Conservation (phyloP, 2,113 vertebrate species). For the Equus przewalskii region DNA sequence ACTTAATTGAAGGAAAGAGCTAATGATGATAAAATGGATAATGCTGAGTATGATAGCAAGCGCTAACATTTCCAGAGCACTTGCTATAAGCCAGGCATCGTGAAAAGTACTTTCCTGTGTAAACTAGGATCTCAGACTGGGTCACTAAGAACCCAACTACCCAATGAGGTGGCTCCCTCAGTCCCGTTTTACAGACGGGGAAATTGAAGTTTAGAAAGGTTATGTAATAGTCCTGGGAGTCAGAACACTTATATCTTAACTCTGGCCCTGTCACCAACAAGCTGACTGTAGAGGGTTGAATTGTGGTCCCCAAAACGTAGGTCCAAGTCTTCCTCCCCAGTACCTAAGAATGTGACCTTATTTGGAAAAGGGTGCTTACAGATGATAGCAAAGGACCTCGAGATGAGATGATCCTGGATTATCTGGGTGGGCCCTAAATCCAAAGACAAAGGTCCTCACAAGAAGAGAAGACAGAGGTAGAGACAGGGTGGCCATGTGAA, state of each 20-base stretch:
- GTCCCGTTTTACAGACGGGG: background rate
- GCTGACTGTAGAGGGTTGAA: background rate
- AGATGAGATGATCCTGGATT: background rate
- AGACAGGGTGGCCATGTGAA: background rate
- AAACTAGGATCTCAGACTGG: background rate
- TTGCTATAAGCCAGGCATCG: background rate
- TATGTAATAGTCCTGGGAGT: background rate
- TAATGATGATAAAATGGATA: background rate
- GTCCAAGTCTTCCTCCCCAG: background rate
- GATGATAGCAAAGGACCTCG: background rate
- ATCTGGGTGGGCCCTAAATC: background rate
- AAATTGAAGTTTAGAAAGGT: background rate
- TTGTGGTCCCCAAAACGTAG: background rate
- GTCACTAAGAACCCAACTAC: background rate
- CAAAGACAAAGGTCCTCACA: background rate
- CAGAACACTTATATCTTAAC: background rate
- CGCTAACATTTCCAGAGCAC: background rate
- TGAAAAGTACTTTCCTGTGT: background rate
- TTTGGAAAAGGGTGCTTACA: background rate
- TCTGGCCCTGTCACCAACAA: background rate
- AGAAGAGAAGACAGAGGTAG: background rate
- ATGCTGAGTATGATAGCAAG: accelerated
- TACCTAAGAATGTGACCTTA: background rate
- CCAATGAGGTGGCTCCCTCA: too few relatives aligned
- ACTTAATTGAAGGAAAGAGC: background rate